These are phyloP conservation scores for Ptychadena robeensis DNA, from an alignment of 2,797 vertebrate genomes.

Conservation along the genomic window DNA sequence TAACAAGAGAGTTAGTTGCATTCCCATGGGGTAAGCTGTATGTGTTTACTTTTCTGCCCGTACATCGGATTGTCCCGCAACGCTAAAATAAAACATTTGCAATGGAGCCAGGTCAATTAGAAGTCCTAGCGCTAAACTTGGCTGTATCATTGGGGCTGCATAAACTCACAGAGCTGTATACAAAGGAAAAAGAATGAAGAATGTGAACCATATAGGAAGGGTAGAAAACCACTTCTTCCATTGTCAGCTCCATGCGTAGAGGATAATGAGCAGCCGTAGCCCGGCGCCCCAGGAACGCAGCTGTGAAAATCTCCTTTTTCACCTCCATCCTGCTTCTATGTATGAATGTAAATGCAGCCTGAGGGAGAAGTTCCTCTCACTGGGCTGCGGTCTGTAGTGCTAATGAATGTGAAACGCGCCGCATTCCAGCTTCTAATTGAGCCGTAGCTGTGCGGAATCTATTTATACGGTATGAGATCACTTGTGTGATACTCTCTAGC, in stretches of 20 bases:
- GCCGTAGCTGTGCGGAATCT: neutral
- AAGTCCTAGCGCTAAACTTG: neutral
- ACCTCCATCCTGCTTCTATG: neutral
- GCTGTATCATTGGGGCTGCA: neutral
- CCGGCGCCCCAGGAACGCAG: neutral
- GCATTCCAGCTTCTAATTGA: neutral
- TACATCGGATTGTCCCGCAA: neutral
- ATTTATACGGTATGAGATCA: conserved; percentile 11
- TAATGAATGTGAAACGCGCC: conserved; percentile 3
- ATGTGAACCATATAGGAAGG: neutral
- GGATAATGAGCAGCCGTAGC: conserved; percentile 27
- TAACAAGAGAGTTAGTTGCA: neutral
- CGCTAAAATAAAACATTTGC: neutral
- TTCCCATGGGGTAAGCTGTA: neutral
- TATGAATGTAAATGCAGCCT: conserved; percentile 30
- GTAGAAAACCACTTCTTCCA: neutral
- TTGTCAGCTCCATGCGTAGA: neutral
- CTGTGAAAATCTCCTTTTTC: conserved; percentile 27
- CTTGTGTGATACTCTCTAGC: neutral
- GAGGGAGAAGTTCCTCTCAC: neutral
- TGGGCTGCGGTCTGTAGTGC: neutral
- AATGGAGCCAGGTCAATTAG: neutral
- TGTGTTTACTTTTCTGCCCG: neutral
- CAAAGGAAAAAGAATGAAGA: neutral
- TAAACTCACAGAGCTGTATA: neutral